Conservation (phyloP, 2,888 invertebrate species). For the Dryadula phaetusa region DNA sequence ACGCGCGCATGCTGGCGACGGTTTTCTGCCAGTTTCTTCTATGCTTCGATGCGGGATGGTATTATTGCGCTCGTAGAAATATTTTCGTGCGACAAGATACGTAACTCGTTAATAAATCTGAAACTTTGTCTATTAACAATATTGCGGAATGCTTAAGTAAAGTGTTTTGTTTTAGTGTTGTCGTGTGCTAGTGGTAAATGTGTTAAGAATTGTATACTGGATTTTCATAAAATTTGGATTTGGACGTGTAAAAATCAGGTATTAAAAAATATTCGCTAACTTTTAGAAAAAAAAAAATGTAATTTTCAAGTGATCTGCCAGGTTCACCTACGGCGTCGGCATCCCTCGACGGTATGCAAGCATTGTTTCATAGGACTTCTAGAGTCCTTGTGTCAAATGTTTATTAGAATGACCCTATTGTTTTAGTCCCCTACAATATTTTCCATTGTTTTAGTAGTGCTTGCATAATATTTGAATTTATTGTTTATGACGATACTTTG, state of each 20-base stretch:
- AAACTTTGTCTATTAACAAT: slow-evolving; percentile 31
- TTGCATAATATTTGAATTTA: slow-evolving; percentile 55
- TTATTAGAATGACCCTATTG: slow-evolving; percentile 65
- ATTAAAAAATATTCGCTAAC: slow-evolving; percentile 49
- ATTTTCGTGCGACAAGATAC: slow-evolving; percentile 34
- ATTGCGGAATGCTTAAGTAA: background rate
- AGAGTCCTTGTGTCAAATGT: slow-evolving; percentile 65
- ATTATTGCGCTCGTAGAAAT: slow-evolving; percentile 40
- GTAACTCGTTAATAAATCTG: slow-evolving; percentile 50
- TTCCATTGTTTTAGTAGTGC: slow-evolving; percentile 46
- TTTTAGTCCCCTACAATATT: slow-evolving; percentile 57
- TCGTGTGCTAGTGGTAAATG: slow-evolving; percentile 18
- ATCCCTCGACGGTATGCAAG: slow-evolving; percentile 61
- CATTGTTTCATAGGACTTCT: slow-evolving; percentile 54
- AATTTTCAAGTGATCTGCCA: slow-evolving; percentile 49
- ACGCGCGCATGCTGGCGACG: slow-evolving; percentile 72
- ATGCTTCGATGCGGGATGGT: slow-evolving; percentile 52
- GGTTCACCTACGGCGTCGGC: slow-evolving; percentile 53
- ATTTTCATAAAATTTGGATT: slow-evolving; percentile 41
- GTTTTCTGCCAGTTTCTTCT: slow-evolving; percentile 68
- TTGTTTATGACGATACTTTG: slow-evolving; percentile 58
- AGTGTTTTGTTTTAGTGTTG: slow-evolving; percentile 13
- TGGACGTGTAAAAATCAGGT: slow-evolving; percentile 48
- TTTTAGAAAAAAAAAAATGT: slow-evolving; percentile 52
- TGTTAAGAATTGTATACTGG: slow-evolving; percentile 34